phyloP scores from a whole-genome alignment of 92 coral and sea anemone genomes.

The Blastomussa wellsi region DNA sequence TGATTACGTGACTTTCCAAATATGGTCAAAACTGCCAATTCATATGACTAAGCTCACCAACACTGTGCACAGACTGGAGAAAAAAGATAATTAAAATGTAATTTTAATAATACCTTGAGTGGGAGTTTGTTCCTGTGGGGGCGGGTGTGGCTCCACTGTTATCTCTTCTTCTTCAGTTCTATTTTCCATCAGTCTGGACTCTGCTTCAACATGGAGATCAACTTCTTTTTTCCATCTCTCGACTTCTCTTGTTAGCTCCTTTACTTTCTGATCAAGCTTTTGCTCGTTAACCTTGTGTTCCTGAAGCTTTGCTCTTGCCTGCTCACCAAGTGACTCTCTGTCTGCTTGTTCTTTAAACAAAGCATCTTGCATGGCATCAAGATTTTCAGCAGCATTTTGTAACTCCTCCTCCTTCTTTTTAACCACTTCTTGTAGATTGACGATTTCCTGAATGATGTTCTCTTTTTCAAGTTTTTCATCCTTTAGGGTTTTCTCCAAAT shows the following conservation, averaged over 20 bases:
- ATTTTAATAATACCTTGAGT: not conserved
- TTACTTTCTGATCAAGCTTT: conserved; percentile 39
- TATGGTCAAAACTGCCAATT: too few relatives aligned
- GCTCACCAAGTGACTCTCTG: conserved; percentile 73
- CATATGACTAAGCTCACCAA: too few relatives aligned
- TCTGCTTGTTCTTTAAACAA: conserved; percentile 59
- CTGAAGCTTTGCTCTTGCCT: conserved; percentile 67
- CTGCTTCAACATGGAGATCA: conserved; percentile 79
- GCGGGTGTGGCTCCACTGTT: conserved; percentile 33
- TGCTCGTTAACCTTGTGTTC: conserved; percentile 40
- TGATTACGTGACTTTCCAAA: too few relatives aligned
- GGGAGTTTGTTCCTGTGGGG: conserved; percentile 13
- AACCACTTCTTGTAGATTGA: conserved; percentile 75
- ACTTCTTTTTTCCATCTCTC: conserved; percentile 81
- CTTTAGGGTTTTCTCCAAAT: conserved; percentile 24
- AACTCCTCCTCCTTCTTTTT: conserved; percentile 53
- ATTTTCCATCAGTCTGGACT: conserved; percentile 57
- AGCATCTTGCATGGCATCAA: conserved; percentile 35
- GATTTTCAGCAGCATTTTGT: conserved; percentile 24
- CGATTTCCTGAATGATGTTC: conserved; percentile 72
- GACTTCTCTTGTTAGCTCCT: conserved; percentile 65
- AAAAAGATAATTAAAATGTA: not conserved
- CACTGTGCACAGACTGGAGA: not conserved
- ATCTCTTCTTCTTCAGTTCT: conserved; percentile 36
- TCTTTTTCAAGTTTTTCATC: conserved; percentile 69